Conservation (phyloP, 1,140 invertebrate species). For the Panulirus ornatus region DNA sequence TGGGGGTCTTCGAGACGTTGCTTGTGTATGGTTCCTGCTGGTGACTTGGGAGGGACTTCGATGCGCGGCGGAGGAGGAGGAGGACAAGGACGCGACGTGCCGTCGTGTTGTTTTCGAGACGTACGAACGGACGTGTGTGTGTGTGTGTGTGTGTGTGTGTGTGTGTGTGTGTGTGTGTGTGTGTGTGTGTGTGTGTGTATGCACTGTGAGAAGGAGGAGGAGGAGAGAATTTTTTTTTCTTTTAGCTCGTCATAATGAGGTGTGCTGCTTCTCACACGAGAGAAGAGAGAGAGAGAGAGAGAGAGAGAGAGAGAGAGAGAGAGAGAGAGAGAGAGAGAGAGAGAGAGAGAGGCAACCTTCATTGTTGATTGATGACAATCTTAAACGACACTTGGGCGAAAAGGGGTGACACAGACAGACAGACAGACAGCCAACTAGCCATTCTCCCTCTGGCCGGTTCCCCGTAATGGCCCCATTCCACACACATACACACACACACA, state of each 20-base stretch:
- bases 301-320: neutral
- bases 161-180: slow-evolving; percentile 35
- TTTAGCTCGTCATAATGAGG: too few relatives aligned
- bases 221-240: neutral
- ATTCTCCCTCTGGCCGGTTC: neutral
- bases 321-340: slow-evolving; percentile 7
- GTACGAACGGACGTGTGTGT: neutral
- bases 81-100: neutral
- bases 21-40: too few relatives aligned
- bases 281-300: neutral
- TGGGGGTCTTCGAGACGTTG: too few relatives aligned
- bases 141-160: slow-evolving; percentile 27
- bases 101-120: neutral
- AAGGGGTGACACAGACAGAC: too few relatives aligned
- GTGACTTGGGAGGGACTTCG: too few relatives aligned
- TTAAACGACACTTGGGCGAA: neutral
- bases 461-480: neutral
- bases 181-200: neutral
- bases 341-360: neutral
- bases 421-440: neutral
- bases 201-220: neutral
- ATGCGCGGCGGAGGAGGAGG: too few relatives aligned
- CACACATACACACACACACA: slow-evolving; percentile 3
- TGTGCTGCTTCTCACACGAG: too few relatives aligned
- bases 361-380: neutral